phyloP scores from a whole-genome alignment of 2,888 invertebrate genomes.

The Congeria kusceri region DNA sequence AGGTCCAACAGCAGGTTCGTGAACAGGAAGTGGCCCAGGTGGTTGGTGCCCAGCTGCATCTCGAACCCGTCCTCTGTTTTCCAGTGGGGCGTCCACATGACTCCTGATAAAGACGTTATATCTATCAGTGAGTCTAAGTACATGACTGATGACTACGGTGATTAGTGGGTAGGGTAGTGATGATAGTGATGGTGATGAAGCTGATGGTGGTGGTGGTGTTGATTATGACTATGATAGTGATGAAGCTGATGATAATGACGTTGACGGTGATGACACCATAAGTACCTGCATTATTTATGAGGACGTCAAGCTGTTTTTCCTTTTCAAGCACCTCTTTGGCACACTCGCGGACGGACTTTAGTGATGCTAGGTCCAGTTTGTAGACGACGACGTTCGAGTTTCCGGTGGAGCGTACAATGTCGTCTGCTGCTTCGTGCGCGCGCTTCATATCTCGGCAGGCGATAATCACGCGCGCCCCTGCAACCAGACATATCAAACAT shows the following conservation, averaged over 20 bases:
- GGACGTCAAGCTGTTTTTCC: constrained; percentile 79
- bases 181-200: too few species aligned
- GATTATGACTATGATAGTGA: too few species aligned
- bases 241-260: too few species aligned
- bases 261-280: too few species aligned
- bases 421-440: constrained; percentile 89
- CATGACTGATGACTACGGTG: too few species aligned
- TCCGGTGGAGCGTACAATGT: constrained; percentile 89
- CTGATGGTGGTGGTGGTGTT: too few species aligned
- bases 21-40: constrained; percentile 80
- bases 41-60: constrained; percentile 77
- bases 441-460: constrained; percentile 91
- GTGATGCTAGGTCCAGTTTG: constrained; percentile 91
- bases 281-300: constrained; percentile 81
- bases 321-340: constrained; percentile 88
- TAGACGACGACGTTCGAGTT: constrained; percentile 90
- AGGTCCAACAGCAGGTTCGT: constrained; percentile 77
- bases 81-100: constrained; percentile 70
- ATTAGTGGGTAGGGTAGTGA: too few species aligned
- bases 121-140: too few species aligned
- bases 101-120: constrained; percentile 61
- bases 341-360: constrained; percentile 91
- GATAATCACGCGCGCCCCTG: constrained; percentile 88
- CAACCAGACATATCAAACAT: too few species aligned
- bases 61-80: constrained; percentile 77